Conservation (phyloP, 2,888 invertebrate species). For the Caenorhabditis afra region DNA sequence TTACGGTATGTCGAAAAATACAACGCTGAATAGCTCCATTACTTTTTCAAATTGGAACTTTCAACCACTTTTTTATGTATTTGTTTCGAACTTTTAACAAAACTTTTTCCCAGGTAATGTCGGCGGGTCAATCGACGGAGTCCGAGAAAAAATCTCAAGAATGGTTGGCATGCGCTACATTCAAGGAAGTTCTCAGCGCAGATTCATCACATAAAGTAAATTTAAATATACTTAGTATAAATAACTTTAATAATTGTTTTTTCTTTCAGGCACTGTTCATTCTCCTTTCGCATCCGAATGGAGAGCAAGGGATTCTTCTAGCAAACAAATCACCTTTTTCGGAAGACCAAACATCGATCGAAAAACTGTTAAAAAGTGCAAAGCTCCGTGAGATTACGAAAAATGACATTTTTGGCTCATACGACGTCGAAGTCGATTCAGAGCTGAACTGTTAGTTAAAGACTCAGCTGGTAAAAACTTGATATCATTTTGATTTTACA, state of each 20-base stretch:
- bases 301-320: conserved; percentile 74
- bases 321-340: conserved; percentile 75
- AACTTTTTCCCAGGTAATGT: too few relatives aligned
- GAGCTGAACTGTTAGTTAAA: conserved; percentile 65
- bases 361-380: conserved; percentile 37
- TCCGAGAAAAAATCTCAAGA: conserved; percentile 17
- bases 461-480: not conserved
- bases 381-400: conserved; percentile 67
- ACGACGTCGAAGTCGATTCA: conserved; percentile 49
- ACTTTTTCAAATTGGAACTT: too few relatives aligned
- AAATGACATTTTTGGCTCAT: conserved; percentile 78
- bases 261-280: conserved; percentile 71
- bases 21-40: too few relatives aligned
- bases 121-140: not conserved
- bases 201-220: conserved; percentile 73
- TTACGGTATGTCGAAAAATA: too few relatives aligned
- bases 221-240: not conserved
- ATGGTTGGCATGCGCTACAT: conserved; percentile 36
- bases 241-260: conserved; percentile 2
- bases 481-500: conserved; percentile 81
- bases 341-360: conserved; percentile 60
- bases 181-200: conserved; percentile 73
- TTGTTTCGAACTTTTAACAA: too few relatives aligned
- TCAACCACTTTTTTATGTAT: too few relatives aligned
- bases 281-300: conserved; percentile 67